A percentile compares a stretch with the other conserved stretches of the same genome.
Conservation (phyloP, 1,140 invertebrate genomes). For the Diplogasteroides magnus region DNA sequence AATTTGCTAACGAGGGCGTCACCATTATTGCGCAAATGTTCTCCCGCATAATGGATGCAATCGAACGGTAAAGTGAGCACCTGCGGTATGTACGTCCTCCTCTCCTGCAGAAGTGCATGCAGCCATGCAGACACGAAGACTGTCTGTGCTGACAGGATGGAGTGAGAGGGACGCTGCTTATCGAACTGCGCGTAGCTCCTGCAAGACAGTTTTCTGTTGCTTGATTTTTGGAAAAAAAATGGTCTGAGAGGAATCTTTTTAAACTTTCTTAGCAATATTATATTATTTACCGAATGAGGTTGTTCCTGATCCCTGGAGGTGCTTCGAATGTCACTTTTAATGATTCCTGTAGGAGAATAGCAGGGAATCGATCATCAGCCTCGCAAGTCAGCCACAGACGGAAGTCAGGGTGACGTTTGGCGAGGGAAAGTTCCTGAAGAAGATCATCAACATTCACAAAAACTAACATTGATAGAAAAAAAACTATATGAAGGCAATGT, state of each 20-base stretch:
- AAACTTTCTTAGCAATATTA: constrained; percentile 57
- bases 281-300: constrained; percentile 64
- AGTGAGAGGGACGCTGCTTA: neutral
- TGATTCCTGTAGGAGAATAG: constrained; percentile 65
- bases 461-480: no score
- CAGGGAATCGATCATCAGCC: constrained; percentile 66
- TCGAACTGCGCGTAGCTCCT: constrained; percentile 57
- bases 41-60: no score
- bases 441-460: no score
- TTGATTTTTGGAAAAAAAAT: constrained; percentile 8
- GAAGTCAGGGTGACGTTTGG: constrained; percentile 65
- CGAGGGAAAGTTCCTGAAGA: constrained; percentile 62
- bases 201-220: no score
- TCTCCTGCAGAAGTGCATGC: constrained; percentile 80
- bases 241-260: neutral
- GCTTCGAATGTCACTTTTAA: constrained; percentile 81
- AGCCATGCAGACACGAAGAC: constrained; percentile 73
- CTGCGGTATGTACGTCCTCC: constrained; percentile 76
- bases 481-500: no score
- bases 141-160: constrained; percentile 47
- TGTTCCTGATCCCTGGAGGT: constrained; percentile 67
- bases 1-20: no score
- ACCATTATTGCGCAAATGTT: no score
- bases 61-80: constrained; percentile 20
- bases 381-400: constrained; percentile 75